Conservation (phyloP, 2,113 vertebrate species). For the Budorcas taxicolor region DNA sequence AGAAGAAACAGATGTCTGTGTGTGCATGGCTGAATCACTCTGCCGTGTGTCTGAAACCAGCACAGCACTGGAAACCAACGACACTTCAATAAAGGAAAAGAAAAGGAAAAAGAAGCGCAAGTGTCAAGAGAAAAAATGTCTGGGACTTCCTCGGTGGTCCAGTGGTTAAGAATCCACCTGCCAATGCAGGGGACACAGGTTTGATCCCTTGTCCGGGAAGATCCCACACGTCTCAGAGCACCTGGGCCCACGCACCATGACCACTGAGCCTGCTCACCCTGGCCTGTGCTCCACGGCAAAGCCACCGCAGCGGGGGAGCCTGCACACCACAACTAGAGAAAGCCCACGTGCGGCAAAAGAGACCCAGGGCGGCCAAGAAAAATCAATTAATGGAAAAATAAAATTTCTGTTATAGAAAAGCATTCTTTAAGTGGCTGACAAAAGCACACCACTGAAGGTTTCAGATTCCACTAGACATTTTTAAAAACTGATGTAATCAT, state of each 20-base stretch:
- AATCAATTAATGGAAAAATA: not conserved
- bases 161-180: not conserved
- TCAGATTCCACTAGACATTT: not conserved
- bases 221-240: not conserved
- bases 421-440: not conserved
- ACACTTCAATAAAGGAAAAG: not conserved
- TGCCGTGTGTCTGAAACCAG: not conserved
- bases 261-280: not conserved
- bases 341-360: not conserved
- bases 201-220: not conserved
- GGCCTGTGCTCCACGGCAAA: not conserved
- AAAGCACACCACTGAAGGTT: not conserved
- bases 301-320: rapidly evolving
- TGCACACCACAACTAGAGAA: not conserved
- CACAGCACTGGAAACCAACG: not conserved
- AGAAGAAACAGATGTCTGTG: not conserved
- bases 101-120: not conserved
- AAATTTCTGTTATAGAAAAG: not conserved
- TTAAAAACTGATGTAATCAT: conserved; percentile 16
- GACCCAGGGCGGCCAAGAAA: not conserved
- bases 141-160: not conserved
- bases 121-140: conserved; percentile 16
- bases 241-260: rapidly evolving
- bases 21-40: not conserved
- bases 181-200: not conserved